Conservation (phyloP, 2,113 vertebrate genomes). For the Stomatorhinus ivindoensis region DNA sequence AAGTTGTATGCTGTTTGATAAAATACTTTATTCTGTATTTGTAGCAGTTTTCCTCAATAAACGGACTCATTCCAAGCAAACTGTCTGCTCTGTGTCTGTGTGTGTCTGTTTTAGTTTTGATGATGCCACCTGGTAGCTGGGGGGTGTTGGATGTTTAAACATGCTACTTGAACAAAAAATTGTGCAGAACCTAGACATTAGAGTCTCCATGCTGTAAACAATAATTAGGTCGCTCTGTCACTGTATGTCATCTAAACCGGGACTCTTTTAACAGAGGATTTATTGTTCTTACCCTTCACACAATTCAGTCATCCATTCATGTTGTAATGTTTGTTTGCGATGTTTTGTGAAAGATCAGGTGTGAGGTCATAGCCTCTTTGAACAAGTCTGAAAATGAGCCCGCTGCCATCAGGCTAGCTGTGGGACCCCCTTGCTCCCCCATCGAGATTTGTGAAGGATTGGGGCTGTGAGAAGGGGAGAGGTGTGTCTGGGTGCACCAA, state of each 20-base stretch:
- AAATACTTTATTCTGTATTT: conserved; percentile 44
- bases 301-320: not conserved
- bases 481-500: conserved; percentile 23
- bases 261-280: not conserved
- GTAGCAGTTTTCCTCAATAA: conserved; percentile 45
- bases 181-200: not conserved
- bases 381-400: not conserved
- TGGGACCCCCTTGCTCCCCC: not conserved
- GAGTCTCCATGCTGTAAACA: not conserved
- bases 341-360: not conserved
- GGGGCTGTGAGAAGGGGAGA: not conserved
- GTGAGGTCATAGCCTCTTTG: not conserved
- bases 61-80: conserved; percentile 32
- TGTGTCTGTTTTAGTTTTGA: not conserved
- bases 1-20: conserved; percentile 43
- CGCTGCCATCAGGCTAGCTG: not conserved
- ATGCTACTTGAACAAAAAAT: not conserved
- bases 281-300: not conserved
- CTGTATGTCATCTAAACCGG: not conserved
- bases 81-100: not conserved
- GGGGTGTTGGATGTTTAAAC: not conserved
- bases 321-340: not conserved
- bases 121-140: not conserved
- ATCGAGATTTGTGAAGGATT: not conserved
- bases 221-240: not conserved